Evolutionary conservation across 2,113 vertebrate species (phyloP), one percentile per base, ranked within the genome.

Genomic region (Cichladusa arquata): DNA sequence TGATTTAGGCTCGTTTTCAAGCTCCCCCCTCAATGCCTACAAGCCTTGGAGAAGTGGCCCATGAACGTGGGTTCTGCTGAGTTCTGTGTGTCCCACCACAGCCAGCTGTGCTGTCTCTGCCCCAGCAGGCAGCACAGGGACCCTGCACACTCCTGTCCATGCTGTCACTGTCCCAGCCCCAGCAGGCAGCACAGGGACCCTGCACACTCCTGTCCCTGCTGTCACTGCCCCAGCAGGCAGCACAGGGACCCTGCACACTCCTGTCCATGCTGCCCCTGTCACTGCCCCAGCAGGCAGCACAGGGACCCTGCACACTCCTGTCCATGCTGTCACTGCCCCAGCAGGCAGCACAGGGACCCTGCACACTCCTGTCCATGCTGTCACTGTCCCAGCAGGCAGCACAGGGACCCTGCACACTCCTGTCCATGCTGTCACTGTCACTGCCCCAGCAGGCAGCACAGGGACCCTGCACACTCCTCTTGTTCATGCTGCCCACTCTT

Each of bases 41-140:
- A 44, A 38, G 34, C 2, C 16, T 5, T 2, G 50, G 50, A 58
- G 54, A 26, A 50, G 9, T 40, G 9, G 33, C 47, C 16, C 10
- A 0, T 4, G 36, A 2, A 28, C 0, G 0, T 33, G 44, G 36
- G 42, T 14, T n/a, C 15, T 45, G 5, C 22, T 0, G 3, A 34
- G 15, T 38, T 12, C 53, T 7, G 16, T 5, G 45, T 12, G 26
- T 42, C 22, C 25, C 36, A 19, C 12, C 48, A 13, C 1, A 11
- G 22, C 20, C 66, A 50, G 45, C 65, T 36, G 33, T 14, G 64
- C 22, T n/a, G 61, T 15, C 25, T 8, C 22, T 48, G 38, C 11
- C 47, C 29, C 20, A 4, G 47, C 11, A 14, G 19, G 11, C 2
- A 0, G 7, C 25, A 33, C 28, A 12, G 2, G 5, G 40, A 47